A percentile compares a stretch with the other conserved stretches of the same genome.
phyloP scores from a whole-genome alignment of 2,888 invertebrate genomes.

The Morpho achilles region DNA sequence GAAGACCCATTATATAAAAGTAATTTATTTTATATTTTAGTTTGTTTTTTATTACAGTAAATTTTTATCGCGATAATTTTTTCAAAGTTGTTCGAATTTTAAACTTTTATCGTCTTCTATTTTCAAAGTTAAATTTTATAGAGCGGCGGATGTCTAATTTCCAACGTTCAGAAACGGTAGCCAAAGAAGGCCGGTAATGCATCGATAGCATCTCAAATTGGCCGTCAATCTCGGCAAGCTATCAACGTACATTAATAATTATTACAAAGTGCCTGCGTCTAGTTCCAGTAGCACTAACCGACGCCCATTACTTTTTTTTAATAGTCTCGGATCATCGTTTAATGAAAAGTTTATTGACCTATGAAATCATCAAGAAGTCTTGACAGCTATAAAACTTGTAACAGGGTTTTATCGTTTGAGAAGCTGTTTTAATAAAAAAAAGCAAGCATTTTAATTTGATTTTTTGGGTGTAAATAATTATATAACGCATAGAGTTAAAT shows the following conservation, averaged over 20 bases:
- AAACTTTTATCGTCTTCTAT: too few species aligned
- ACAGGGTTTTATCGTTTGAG: too few species aligned
- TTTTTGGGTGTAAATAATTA: too few species aligned
- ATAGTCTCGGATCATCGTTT: slow-evolving; percentile 41
- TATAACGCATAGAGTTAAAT: too few species aligned
- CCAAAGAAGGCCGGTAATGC: slow-evolving; percentile 51
- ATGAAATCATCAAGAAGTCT: slow-evolving; percentile 7
- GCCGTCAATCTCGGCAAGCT: slow-evolving; percentile 72
- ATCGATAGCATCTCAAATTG: slow-evolving; percentile 72
- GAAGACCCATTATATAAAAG: too few species aligned
- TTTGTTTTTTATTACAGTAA: too few species aligned
- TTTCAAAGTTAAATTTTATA: too few species aligned
- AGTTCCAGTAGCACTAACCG: slow-evolving; percentile 60
- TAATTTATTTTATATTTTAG: too few species aligned
- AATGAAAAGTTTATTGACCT: slow-evolving; percentile 25
- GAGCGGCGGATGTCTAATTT: slow-evolving; percentile 9
- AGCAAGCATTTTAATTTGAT: too few species aligned
- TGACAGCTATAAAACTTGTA: not conserved
- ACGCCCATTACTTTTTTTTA: slow-evolving; percentile 60
- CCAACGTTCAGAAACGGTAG: slow-evolving; percentile 24
- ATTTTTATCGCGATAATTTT: too few species aligned
- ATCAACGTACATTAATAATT: slow-evolving; percentile 70
- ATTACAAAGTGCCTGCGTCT: slow-evolving; percentile 45
- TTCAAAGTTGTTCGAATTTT: too few species aligned
- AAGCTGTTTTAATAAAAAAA: too few species aligned